phyloP scores from a whole-genome alignment of 2,888 invertebrate species.

The Drosophila silvestris region DNA sequence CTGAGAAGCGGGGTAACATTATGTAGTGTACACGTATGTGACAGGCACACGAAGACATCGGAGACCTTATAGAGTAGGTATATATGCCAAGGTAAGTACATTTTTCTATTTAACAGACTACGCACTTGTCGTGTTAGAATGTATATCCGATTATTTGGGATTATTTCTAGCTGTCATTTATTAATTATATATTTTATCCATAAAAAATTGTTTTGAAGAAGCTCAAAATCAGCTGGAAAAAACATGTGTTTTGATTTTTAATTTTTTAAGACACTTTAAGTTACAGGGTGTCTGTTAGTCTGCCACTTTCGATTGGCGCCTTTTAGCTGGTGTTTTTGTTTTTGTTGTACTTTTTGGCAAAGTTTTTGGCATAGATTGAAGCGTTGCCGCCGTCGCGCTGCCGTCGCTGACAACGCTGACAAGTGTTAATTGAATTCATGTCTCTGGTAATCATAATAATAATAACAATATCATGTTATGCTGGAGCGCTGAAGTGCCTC shows the following conservation, averaged over 20 bases:
- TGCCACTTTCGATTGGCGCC: background rate
- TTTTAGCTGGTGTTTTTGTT: conserved; percentile 2
- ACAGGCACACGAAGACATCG: background rate
- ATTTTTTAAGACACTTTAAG: background rate
- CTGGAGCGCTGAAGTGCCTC: conserved; percentile 66
- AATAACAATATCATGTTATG: conserved; percentile 81
- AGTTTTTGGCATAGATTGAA: conserved; percentile 63
- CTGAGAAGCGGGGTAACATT: background rate
- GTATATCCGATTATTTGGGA: background rate
- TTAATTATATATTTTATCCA: background rate
- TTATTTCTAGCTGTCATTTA: background rate
- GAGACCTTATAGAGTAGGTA: background rate
- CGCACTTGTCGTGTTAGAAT: background rate
- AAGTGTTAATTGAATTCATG: conserved; percentile 85
- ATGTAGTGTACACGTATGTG: background rate
- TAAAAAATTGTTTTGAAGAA: background rate
- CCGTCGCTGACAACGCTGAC: conserved; percentile 79
- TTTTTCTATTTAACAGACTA: background rate
- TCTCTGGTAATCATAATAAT: conserved; percentile 84
- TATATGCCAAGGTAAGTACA: background rate
- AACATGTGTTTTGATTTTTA: background rate
- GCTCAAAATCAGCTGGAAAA: background rate
- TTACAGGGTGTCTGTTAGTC: conserved; percentile 33
- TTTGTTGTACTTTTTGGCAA: conserved; percentile 32
- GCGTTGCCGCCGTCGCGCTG: conserved; percentile 43